Percentiles rank a stretch among this genome's conserved stretches.
phyloP scores from a whole-genome alignment of 2,113 vertebrate species.

The Tiliqua scincoides region DNA sequence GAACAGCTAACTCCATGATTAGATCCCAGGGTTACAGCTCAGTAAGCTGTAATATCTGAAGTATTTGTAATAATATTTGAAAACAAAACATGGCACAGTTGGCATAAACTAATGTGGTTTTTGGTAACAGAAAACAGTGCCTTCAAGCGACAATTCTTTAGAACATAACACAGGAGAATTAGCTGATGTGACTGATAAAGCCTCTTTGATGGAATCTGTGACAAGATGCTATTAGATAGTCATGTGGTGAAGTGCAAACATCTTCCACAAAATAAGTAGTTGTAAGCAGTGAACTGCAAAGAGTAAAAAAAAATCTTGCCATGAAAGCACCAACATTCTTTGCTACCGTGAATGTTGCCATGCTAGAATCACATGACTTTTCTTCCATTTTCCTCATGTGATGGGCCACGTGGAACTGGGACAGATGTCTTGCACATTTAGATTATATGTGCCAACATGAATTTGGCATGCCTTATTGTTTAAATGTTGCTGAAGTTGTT shows the following conservation, averaged over 20 bases:
- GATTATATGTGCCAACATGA: neutral
- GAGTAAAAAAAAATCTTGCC: neutral
- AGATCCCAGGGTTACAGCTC: neutral
- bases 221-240: neutral
- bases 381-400: neutral
- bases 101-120: neutral
- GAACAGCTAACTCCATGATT: slow-evolving; percentile 4
- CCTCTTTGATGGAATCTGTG: neutral
- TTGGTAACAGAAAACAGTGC: neutral
- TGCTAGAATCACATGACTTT: neutral
- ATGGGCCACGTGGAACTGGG: neutral
- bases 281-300: neutral
- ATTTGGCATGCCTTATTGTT: neutral
- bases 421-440: neutral
- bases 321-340: neutral
- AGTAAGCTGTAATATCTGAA: neutral
- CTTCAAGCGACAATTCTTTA: neutral
- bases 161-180: neutral
- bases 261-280: neutral
- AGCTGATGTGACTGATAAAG: neutral
- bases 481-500: neutral
- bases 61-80: neutral
- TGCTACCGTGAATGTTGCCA: neutral
- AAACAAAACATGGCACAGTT: neutral
- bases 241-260: neutral